These are phyloP conservation scores for Arothron firmamentum DNA, from an alignment of 2,113 vertebrate genomes.

Conservation along the genomic window DNA sequence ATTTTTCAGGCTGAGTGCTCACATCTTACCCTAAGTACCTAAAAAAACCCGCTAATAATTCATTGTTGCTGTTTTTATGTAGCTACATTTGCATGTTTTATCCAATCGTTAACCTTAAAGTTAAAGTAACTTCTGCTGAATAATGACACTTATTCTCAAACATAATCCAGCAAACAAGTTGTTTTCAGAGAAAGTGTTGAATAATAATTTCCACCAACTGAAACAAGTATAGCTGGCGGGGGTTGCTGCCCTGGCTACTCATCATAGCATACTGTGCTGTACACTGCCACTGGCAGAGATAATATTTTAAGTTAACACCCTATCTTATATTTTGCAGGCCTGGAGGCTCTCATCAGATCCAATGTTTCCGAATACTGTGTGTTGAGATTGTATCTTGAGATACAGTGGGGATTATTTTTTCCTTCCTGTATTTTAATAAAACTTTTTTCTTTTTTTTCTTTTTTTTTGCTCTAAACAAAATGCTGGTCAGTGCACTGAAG, in stretches of 20 bases:
- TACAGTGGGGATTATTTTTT: not conserved
- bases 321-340: not conserved
- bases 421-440: not conserved
- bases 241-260: conserved; percentile 10
- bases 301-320: conserved; percentile 16
- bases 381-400: not conserved
- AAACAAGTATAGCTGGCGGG: conserved; percentile 4
- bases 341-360: conserved; percentile 5
- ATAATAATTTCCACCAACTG: conserved; percentile 4
- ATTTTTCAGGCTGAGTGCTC: not conserved
- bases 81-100: not conserved
- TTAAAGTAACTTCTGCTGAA: not conserved
- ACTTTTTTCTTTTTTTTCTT: not conserved
- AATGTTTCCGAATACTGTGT: not conserved
- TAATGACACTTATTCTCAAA: not conserved
- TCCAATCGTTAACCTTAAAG: not conserved
- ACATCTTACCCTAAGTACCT: not conserved
- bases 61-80: not conserved
- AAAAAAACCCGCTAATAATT: not conserved
- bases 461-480: not conserved
- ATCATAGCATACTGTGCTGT: conserved; percentile 13
- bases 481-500: not conserved
- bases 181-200: conserved; percentile 7
- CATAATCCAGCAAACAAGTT: not conserved
- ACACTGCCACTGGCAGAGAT: not conserved